A percentile compares a stretch with the other conserved stretches of the same genome.
Evolutionary conservation across 2,797 vertebrate species (phyloP).

Genomic region (Urosaurus nigricauda): DNA sequence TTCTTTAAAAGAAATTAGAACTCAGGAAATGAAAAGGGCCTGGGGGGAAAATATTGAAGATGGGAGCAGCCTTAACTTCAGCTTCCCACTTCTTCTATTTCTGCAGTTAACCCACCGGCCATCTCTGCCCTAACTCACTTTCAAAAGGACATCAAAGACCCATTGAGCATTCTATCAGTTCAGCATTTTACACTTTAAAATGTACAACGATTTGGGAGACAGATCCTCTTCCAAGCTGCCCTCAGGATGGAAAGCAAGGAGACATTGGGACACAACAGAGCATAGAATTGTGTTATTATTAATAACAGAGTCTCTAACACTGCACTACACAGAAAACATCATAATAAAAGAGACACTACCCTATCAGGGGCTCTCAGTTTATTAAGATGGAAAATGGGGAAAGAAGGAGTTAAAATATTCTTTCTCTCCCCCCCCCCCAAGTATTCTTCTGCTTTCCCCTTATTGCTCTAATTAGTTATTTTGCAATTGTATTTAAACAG

Average conservation of each 20-base stretch:
- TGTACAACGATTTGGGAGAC: neutral
- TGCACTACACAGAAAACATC: neutral
- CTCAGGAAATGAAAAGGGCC: neutral
- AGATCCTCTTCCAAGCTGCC: neutral
- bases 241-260: neutral
- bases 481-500: neutral
- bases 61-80: neutral
- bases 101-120: neutral
- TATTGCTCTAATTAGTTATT: neutral
- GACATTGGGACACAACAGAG: too few species aligned
- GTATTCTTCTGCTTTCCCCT: neutral
- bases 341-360: neutral
- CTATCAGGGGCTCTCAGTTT: neutral
- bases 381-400: constrained; percentile 3
- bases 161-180: neutral
- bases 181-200: neutral
- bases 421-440: too few species aligned
- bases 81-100: neutral
- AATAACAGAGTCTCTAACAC: neutral
- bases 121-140: neutral
- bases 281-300: neutral
- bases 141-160: neutral
- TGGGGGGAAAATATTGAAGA: neutral
- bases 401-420: neutral
- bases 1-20: constrained; percentile 1